Evolutionary conservation across 2,888 invertebrate species (phyloP), one percentile per base, ranked within the genome.

Genomic region (Drosophila buzzatii): DNA sequence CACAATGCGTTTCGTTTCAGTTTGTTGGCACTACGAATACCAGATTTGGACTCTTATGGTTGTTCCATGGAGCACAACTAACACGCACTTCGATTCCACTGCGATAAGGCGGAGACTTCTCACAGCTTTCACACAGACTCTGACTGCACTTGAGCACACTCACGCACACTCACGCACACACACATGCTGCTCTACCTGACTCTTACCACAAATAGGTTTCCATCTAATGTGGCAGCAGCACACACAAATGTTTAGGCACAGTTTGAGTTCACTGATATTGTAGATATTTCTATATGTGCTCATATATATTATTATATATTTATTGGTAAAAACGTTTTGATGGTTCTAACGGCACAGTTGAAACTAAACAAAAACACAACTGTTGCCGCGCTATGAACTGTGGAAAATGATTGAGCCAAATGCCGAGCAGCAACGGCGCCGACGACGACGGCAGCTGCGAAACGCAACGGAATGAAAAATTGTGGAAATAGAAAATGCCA

Each of bases 341-440:
- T 62, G 67, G 63, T 72, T 76, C 59, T 60, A 77, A 61, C 72
- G 62, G 66, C 71, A 57, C 86, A 76, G 76, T 77, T 70, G 81
- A 84, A 85, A 76, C 79, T 75, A 81, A 84, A 87, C 61, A 89
- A 87, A 89, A 82, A 86, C 73, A 87, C 82, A 85, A 86, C 80
- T 87, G 87, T 71, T 65, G 67, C 66, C 66, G 64, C 45, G 56
- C 51, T 64, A 65, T 63, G 74, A 81, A 73, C 63, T 66, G 76
- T 23, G 51, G 60, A 76, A 89, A 85, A 86, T 71, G 53, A 81
- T 81, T 84, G 79, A 79, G 60, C 70, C 75, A 72, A 79, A 61
- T 66, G 65, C 23, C 73, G 62, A 57, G 51, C 55, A 18, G 14
- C 37, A 14, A 9, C 33, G 33, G 9, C 33, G 33, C 8, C 33